These are phyloP conservation scores for Hylaeus anthracinus DNA, from an alignment of 1,140 invertebrate genomes.

Conservation along the genomic window DNA sequence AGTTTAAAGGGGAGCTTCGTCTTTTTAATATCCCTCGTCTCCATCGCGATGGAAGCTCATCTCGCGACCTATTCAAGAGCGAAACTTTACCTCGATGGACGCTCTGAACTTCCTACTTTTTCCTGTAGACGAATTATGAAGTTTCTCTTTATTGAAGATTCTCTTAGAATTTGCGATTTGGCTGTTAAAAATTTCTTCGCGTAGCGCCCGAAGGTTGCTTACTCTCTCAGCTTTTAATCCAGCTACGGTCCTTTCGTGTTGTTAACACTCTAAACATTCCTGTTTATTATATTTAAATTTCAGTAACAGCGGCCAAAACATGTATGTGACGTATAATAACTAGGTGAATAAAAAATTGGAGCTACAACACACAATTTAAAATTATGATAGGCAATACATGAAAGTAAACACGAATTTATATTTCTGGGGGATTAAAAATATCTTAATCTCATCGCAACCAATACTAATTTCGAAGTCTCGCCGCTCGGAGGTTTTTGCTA, in stretches of 20 bases:
- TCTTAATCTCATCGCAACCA: background rate
- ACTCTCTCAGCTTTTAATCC: background rate
- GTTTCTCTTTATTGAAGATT: background rate
- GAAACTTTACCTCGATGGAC: background rate
- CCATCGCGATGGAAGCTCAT: background rate
- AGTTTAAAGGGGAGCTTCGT: background rate
- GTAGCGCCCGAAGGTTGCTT: background rate
- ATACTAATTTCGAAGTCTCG: background rate
- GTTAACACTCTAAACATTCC: no score
- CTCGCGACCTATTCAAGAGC: background rate
- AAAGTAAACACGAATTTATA: no score
- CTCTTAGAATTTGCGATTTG: background rate
- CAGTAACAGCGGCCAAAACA: no score
- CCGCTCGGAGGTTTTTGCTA: no score
- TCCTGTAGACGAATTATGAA: background rate
- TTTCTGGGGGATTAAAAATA: no score
- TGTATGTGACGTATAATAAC: no score
- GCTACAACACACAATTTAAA: no score
- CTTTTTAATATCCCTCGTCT: conserved; percentile 3
- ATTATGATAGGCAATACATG: no score
- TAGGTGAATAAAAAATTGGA: no score
- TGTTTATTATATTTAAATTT: no score
- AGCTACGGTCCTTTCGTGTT: no score
- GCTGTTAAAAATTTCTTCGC: background rate
- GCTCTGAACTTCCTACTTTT: background rate